phyloP scores from a whole-genome alignment of 1,140 invertebrate genomes.

The Onthophagus taurus region DNA sequence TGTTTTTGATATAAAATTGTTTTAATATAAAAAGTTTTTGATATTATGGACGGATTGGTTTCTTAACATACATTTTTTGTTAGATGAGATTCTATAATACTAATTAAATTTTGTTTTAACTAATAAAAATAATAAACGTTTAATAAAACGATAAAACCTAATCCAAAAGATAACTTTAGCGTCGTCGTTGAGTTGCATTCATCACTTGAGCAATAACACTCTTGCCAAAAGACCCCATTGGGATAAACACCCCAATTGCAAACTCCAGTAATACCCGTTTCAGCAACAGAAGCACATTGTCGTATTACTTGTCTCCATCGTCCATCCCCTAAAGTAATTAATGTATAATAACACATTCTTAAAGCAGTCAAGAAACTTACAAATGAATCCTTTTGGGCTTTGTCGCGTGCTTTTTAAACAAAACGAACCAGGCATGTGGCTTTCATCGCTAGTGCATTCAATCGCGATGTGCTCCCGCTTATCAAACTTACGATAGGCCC shows the following conservation, averaged over 20 bases:
- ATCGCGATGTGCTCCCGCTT: constrained; percentile 69
- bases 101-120: no score
- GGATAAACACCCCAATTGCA: constrained; percentile 91
- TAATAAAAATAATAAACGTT: no score
- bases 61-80: no score
- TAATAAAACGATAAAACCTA: no score
- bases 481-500: constrained; percentile 76
- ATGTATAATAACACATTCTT: background rate
- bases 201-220: constrained; percentile 86
- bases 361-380: background rate
- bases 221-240: constrained; percentile 90
- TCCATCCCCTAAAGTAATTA: constrained; percentile 68
- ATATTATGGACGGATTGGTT: no score
- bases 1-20: no score
- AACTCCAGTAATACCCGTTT: constrained; percentile 81
- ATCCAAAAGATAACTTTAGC: no score
- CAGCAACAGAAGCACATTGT: constrained; percentile 80
- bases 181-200: constrained; percentile 74
- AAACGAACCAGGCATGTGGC: constrained; percentile 83
- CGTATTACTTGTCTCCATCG: constrained; percentile 86
- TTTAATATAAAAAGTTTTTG: no score
- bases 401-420: constrained; percentile 87
- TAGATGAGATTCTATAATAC: no score
- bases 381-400: constrained; percentile 83
- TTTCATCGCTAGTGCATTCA: constrained; percentile 84